Evolutionary conservation across 2,888 invertebrate species (phyloP), one percentile per base, ranked within the genome.

Genomic region (Himalopsyche anomala): DNA sequence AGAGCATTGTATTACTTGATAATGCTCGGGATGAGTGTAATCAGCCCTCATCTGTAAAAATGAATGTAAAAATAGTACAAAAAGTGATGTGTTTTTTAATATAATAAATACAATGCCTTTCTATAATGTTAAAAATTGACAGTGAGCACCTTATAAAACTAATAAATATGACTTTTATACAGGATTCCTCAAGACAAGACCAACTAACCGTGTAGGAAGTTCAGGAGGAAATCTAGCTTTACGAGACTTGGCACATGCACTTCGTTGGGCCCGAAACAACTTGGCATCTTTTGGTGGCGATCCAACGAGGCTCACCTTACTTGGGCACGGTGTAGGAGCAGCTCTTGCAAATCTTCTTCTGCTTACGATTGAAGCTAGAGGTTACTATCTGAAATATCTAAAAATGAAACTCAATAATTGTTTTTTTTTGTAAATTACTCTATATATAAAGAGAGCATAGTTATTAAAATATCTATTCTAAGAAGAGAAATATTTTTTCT

Each of bases 201-300:
- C 93, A 38, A 89, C 89, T 6, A 88, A 83, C 51, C 74, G 83
- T 19, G 82, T 86, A 5, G 87, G 88, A 19, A 87, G 84, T 36
- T 87, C 93, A 45, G 93, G 94, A 42, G 94, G 94, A 80, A 97
- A 97, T 92, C 94, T 96, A 90, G 97, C 96, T n/a, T 93, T 97
- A 89, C 94, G 96, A 91, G 98, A 98, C 92, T 95, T 96, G 90
- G 94, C 95, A 81, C 96, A 96, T 74, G 97, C 96, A n/a, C 93
- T 98, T 87, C 94, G 94, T 88, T 98, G 98, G 98, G 94, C 97
- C 90, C 95, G 95, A 89, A 95, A 94, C 89, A 97, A 98, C 92
- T 95, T 98, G 80, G 96, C 94, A 0, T 95, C 96, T 4, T 98
- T 98, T 91, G 97, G 97, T n/a, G 98, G 98, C 0, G 98, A 98